Conservation (phyloP, 2,113 vertebrate genomes). For the Lepus europaeus region DNA sequence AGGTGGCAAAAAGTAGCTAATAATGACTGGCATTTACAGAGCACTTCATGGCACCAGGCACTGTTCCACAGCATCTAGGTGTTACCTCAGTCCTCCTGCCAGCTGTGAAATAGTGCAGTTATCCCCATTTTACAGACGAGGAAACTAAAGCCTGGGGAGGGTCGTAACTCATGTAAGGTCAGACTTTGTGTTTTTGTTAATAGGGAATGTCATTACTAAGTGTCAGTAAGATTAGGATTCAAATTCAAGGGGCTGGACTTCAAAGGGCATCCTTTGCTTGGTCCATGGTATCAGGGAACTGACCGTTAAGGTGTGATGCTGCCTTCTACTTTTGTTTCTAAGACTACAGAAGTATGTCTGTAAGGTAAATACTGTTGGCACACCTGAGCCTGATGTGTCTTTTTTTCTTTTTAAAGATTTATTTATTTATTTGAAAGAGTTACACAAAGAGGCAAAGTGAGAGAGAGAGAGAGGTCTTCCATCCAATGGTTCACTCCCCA, state of each 20-base stretch:
- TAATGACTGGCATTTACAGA: background rate
- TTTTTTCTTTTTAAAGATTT: too few species aligned
- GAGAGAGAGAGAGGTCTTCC: too few species aligned
- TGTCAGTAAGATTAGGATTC: constrained; percentile 28
- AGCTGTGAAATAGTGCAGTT: background rate
- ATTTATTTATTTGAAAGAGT: too few species aligned
- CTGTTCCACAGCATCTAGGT: background rate
- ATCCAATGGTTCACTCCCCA: too few species aligned
- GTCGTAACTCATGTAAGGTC: background rate
- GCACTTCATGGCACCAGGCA: background rate
- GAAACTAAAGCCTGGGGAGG: background rate
- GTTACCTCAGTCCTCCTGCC: background rate
- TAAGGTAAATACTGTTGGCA: background rate
- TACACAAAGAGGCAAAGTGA: too few species aligned
- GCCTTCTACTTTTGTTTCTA: constrained; percentile 19
- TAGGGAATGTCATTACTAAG: background rate
- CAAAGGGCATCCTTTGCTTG: background rate
- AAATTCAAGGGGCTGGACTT: constrained; percentile 5
- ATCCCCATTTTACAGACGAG: background rate
- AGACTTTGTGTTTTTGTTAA: constrained; percentile 16
- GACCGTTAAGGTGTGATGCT: background rate
- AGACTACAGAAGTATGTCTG: background rate
- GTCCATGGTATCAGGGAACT: background rate
- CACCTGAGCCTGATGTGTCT: background rate
- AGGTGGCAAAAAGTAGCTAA: background rate